Evolutionary conservation across 2,113 vertebrate species (phyloP), one percentile per base, ranked within the genome.

Genomic region (Proterorhinus semilunaris): DNA sequence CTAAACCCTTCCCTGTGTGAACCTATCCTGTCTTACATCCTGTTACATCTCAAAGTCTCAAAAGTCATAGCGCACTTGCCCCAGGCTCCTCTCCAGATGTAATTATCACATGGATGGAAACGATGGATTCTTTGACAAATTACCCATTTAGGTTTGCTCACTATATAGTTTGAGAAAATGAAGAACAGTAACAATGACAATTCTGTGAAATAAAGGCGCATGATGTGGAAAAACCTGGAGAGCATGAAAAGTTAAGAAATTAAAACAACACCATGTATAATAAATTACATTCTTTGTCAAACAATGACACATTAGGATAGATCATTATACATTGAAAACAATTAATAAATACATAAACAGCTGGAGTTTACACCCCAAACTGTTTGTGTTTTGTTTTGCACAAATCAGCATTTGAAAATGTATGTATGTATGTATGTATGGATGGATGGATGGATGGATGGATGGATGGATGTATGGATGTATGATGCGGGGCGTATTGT

Each of bases 121-220:
- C n/a, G n/a, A 85, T 69, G 12, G 50, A 70, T 68, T 79, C 65
- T 82, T 76, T 74, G 48, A 66, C 71, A 82, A 76, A 75, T 66
- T 66, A 62, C 62, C 68, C 6, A 55, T 68, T 77, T 76, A 43
- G 76, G 69, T 81, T 74, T 65, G 63, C 13, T 72, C 72, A 76
- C 46, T 46, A 21, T 21, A 15, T 36, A 75, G 50, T 78, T 55
- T 12, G 42, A 65, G 7, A n/a, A 42, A 10, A 69, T 78, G 53
- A 74, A 69, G 75, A 58, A 62, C 61, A 59, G 27, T 57, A 73
- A 84, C 72, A 72, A 62, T 81, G 17, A 27, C 53, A 54, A 17
- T 79, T 75, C 6, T 71, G 27, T 69, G 27, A 53, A 75, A 82
- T 74, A 16, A 58, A 73, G 57, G 66, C 9, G 52, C 57, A 49